phyloP scores from a whole-genome alignment of 2,113 vertebrate species.

The Antechinus flavipes region DNA sequence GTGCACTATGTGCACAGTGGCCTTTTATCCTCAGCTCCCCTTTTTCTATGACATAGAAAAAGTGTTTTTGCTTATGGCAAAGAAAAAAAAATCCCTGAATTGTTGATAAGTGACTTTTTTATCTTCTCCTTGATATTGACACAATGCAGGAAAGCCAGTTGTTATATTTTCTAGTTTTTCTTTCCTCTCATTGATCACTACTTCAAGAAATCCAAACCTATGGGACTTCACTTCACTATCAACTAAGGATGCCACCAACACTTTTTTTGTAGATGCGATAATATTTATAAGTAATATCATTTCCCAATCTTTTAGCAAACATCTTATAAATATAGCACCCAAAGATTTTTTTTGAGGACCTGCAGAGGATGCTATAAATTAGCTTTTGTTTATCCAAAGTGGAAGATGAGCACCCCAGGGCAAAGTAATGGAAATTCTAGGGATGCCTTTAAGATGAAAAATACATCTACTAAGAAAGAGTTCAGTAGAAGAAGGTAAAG shows the following conservation, averaged over 20 bases:
- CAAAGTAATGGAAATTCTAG: not conserved
- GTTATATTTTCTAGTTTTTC: not conserved
- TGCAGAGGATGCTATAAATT: not conserved
- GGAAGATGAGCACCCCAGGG: not conserved
- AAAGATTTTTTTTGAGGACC: not conserved
- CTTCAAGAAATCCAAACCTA: fast-evolving
- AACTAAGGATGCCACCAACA: fast-evolving
- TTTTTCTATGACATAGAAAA: not conserved
- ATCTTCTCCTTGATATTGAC: too few relatives aligned
- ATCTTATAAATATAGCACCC: not conserved
- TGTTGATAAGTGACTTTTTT: not conserved
- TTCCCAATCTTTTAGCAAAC: not conserved
- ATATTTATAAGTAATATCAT: not conserved
- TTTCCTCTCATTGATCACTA: not conserved
- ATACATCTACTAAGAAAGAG: not conserved
- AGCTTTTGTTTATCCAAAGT: not conserved
- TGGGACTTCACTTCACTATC: not conserved
- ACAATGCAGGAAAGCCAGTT: fast-evolving
- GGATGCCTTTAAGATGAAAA: not conserved
- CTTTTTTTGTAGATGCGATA: too few relatives aligned
- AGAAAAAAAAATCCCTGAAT: not conserved
- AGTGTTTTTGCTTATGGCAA: not conserved
- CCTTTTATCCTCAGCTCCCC: not conserved
- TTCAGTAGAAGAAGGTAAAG: not conserved
- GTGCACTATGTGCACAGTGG: fast-evolving